phyloP scores from a whole-genome alignment of 2,888 invertebrate species.

The Pogonocherus hispidulus region DNA sequence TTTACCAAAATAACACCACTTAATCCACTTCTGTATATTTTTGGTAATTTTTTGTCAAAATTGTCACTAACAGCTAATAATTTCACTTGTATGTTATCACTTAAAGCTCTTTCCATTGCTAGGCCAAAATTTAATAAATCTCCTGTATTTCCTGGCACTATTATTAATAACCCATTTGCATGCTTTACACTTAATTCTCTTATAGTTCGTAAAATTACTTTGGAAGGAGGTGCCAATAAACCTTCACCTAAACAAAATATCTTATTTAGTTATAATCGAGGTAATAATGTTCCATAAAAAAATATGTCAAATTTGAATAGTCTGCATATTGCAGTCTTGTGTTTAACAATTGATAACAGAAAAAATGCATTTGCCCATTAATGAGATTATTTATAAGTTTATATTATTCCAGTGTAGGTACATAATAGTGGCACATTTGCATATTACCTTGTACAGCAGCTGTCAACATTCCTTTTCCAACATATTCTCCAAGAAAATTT shows the following conservation, averaged over 20 bases:
- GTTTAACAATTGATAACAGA: no score
- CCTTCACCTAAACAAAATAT: slow-evolving; percentile 58
- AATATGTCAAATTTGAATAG: neutral
- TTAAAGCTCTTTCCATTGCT: slow-evolving; percentile 81
- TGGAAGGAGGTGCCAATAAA: slow-evolving; percentile 58
- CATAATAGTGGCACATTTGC: neutral
- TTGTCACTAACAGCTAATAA: slow-evolving; percentile 80
- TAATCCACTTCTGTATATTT: slow-evolving; percentile 66
- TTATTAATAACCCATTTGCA: slow-evolving; percentile 77
- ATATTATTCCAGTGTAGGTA: no score
- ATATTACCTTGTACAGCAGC: slow-evolving; percentile 78
- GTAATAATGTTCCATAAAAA: neutral
- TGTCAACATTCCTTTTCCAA: slow-evolving; percentile 85
- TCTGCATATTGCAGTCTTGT: no score
- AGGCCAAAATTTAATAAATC: slow-evolving; percentile 86
- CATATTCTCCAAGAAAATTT: slow-evolving; percentile 69
- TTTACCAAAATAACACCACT: slow-evolving; percentile 72
- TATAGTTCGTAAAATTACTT: slow-evolving; percentile 60
- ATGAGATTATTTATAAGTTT: no score
- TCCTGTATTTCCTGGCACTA: slow-evolving; percentile 84
- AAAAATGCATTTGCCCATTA: no score
- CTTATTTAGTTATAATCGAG: slow-evolving; percentile 1
- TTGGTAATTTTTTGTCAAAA: slow-evolving; percentile 68
- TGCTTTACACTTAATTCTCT: slow-evolving; percentile 61
- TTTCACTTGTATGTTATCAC: slow-evolving; percentile 72